Evolutionary conservation across 2,888 invertebrate genomes (phyloP).

Genomic region (Apodemia duryi): DNA sequence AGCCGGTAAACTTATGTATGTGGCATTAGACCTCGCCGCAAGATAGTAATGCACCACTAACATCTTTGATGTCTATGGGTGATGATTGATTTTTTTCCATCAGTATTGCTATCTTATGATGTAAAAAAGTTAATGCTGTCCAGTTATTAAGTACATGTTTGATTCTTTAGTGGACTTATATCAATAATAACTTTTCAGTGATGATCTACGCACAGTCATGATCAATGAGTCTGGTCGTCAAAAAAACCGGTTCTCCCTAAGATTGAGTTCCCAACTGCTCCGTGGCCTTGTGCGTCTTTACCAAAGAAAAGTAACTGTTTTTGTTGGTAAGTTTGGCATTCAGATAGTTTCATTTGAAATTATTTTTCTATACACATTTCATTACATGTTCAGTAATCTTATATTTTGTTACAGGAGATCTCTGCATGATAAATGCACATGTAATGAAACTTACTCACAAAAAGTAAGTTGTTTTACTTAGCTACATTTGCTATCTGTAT

Average conservation of each 20-base stretch:
- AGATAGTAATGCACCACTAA: too few relatives aligned
- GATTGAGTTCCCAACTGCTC: conserved; percentile 63
- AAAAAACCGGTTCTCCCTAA: conserved; percentile 58
- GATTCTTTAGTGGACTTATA: too few relatives aligned
- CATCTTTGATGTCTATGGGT: too few relatives aligned
- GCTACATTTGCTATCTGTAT: background rate
- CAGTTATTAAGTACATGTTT: too few relatives aligned
- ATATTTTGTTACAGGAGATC: conserved; percentile 47
- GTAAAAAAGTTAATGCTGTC: too few relatives aligned
- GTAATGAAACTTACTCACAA: conserved; percentile 54
- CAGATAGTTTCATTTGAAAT: background rate
- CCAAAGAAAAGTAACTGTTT: conserved; percentile 53
- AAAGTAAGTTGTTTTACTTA: conserved; percentile 48
- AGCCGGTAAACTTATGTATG: too few relatives aligned
- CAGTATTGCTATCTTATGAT: too few relatives aligned
- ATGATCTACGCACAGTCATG: conserved; percentile 57
- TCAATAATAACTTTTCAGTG: conserved; percentile 43
- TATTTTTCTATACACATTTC: background rate
- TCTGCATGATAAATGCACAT: conserved; percentile 63
- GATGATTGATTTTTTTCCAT: too few relatives aligned
- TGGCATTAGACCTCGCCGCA: too few relatives aligned
- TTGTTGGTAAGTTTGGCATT: conserved; percentile 46
- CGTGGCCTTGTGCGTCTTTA: conserved; percentile 61
- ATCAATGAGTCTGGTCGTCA: conserved; percentile 61
- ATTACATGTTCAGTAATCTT: background rate